These are phyloP conservation scores for Rhagium mordax DNA, from an alignment of 2,888 invertebrate species.

Conservation along the genomic window DNA sequence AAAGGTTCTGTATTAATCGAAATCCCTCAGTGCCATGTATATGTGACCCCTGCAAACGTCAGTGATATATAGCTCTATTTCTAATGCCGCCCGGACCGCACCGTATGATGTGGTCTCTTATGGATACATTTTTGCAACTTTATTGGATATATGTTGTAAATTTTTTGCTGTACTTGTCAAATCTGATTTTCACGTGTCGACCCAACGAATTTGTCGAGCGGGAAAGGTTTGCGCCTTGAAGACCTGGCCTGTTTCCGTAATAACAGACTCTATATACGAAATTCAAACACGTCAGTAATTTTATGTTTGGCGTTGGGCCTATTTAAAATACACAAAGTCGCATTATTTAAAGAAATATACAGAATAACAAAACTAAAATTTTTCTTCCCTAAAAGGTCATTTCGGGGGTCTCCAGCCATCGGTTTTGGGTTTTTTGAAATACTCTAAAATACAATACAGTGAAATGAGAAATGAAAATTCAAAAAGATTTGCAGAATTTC, in stretches of 20 bases:
- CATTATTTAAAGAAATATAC: no score
- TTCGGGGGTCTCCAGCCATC: no score
- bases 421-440: no score
- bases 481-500: no score
- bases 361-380: no score
- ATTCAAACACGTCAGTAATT: not conserved
- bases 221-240: not conserved
- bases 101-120: not conserved
- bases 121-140: not conserved
- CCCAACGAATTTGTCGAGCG: not conserved
- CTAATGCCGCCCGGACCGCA: not conserved
- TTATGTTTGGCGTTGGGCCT: not conserved
- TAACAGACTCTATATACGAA: not conserved
- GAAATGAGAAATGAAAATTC: no score
- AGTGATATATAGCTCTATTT: slow-evolving; percentile 9
- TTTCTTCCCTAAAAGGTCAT: no score
- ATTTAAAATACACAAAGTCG: not conserved
- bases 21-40: not conserved
- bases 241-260: not conserved
- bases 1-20: not conserved
- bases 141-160: not conserved
- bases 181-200: not conserved
- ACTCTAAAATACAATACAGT: no score
- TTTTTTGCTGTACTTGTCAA: not conserved
- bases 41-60: not conserved